Evolutionary conservation across 2,113 vertebrate genomes (phyloP).

Genomic region (Bubo bubo): DNA sequence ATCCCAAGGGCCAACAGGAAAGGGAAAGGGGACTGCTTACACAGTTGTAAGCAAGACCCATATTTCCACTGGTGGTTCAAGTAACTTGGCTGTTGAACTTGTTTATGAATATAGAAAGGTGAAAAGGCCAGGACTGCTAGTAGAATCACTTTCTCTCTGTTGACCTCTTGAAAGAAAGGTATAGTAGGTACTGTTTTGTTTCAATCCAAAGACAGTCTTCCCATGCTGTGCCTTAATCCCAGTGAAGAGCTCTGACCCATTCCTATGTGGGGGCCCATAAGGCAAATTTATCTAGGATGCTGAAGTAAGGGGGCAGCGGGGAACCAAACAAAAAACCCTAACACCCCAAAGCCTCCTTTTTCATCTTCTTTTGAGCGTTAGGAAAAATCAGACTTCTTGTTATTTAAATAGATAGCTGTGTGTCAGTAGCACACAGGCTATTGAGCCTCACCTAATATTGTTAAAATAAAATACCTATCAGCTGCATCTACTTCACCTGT

Average conservation of each 20-base stretch:
- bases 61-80: neutral
- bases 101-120: neutral
- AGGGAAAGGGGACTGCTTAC: neutral
- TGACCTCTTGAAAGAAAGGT: neutral
- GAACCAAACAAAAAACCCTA: neutral
- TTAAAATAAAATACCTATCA: neutral
- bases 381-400: neutral
- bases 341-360: neutral
- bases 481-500: neutral
- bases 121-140: neutral
- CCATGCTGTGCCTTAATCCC: neutral
- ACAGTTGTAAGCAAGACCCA: neutral
- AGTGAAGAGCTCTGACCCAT: neutral
- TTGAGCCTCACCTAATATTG: neutral
- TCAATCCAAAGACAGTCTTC: neutral
- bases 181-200: neutral
- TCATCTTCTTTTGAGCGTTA: neutral
- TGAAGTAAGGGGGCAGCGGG: neutral
- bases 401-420: neutral
- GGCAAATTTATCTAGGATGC: neutral
- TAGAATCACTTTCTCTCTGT: neutral
- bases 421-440: neutral
- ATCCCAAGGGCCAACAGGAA: neutral
- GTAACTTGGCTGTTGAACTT: neutral
- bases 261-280: neutral